Evolutionary conservation across 2,797 vertebrate species (phyloP).

Genomic region (Acanthopagrus latus): DNA sequence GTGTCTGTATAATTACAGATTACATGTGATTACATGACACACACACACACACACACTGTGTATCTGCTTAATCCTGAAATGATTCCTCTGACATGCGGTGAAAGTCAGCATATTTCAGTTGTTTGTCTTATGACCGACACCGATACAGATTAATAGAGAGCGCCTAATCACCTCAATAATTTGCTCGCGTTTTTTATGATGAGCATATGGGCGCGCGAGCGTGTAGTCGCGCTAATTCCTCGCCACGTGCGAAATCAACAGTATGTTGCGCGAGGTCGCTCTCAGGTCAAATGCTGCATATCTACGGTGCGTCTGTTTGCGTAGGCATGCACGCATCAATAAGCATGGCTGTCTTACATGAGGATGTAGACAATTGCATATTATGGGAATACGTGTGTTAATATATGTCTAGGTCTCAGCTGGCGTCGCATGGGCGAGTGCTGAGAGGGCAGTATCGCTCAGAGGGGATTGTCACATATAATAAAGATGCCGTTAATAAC

Average conservation of each 20-base stretch:
- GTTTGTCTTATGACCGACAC: constrained; percentile 58
- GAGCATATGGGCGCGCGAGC: neutral
- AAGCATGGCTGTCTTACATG: neutral
- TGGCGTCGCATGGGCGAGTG: constrained; percentile 39
- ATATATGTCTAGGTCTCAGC: constrained; percentile 32
- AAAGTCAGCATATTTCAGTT: constrained; percentile 70
- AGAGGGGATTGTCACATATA: constrained; percentile 55
- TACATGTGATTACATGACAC: constrained; percentile 68
- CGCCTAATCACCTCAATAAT: constrained; percentile 41
- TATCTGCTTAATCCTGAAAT: constrained; percentile 51
- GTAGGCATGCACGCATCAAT: neutral
- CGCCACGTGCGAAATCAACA: constrained; percentile 18
- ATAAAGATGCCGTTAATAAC: constrained; percentile 55
- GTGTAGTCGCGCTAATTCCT: constrained; percentile 16
- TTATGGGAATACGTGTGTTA: constrained; percentile 7
- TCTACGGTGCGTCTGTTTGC: constrained; percentile 11
- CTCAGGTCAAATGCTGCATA: constrained; percentile 37
- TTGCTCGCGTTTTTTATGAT: neutral
- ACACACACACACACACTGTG: constrained; percentile 42
- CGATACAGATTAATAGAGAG: constrained; percentile 48
- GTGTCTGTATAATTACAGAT: constrained; percentile 74
- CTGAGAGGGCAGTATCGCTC: constrained; percentile 29
- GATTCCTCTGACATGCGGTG: constrained; percentile 47
- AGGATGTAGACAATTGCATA: neutral
- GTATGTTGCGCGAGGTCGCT: constrained; percentile 38